A percentile compares a stretch with the other conserved stretches of the same genome.
Conservation (phyloP, 2,113 vertebrate genomes). For the Scopus umbretta region DNA sequence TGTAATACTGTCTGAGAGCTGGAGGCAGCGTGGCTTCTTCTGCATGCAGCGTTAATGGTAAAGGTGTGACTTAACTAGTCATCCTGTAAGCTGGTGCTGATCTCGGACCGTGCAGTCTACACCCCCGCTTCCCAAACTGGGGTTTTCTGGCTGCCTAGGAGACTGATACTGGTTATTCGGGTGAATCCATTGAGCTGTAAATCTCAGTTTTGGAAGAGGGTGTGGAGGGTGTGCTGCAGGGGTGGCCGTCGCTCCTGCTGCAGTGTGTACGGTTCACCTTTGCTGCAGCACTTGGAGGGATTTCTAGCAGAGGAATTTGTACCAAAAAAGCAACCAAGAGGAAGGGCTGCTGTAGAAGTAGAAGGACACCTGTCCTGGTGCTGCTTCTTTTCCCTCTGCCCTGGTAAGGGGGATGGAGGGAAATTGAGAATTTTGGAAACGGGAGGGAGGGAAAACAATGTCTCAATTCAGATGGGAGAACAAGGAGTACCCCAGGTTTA, state of each 20-base stretch:
- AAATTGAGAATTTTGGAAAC: not conserved
- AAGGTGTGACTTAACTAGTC: not conserved
- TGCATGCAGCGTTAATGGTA: not conserved
- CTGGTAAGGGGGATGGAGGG: not conserved
- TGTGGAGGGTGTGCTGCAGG: not conserved
- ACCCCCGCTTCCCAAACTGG: not conserved
- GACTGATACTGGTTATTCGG: not conserved
- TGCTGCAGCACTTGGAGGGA: not conserved
- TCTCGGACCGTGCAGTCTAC: not conserved
- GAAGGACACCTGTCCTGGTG: not conserved
- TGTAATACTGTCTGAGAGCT: not conserved
- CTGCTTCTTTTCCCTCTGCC: not conserved
- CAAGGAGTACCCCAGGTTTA: not conserved
- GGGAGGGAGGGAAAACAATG: not conserved
- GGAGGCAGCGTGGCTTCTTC: not conserved
- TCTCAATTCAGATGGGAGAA: not conserved
- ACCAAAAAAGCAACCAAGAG: not conserved
- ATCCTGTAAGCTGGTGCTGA: not conserved
- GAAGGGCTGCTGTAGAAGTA: not conserved
- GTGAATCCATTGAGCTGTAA: not conserved
- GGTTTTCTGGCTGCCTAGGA: not conserved
- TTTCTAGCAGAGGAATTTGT: not conserved
- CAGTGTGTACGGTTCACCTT: not conserved
- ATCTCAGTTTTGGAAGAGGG: not conserved
- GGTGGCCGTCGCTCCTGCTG: not conserved